Conservation (phyloP, 64 coral and sea anemone genomes). For the Stichodactyla helianthus region DNA sequence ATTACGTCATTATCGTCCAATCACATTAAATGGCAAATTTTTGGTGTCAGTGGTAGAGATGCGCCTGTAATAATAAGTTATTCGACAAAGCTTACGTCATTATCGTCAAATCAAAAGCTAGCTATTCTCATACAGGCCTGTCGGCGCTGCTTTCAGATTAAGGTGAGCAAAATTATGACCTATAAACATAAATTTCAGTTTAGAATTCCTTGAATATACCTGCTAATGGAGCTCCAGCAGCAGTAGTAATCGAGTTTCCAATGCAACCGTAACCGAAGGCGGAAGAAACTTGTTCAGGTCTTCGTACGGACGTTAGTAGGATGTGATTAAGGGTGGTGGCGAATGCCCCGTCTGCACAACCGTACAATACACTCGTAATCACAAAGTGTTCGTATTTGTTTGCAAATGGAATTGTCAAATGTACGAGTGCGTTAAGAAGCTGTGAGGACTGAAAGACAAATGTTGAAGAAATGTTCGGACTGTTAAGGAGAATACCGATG, state of each 20-base stretch:
- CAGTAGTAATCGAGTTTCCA: constrained; percentile 2
- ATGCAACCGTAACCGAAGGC: constrained; percentile 40
- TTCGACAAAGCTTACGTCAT: not conserved
- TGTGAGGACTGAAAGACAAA: constrained; percentile 17
- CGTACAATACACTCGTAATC: constrained; percentile 28
- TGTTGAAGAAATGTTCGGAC: constrained; percentile 2
- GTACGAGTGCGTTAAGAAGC: not conserved
- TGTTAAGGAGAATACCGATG: constrained; percentile 15
- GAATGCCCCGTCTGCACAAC: constrained; percentile 12
- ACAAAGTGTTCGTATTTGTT: constrained; percentile 33
- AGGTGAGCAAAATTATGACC: not conserved
- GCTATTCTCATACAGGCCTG: no score
- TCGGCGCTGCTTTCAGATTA: no score
- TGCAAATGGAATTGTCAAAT: not conserved
- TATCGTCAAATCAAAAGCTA: no score
- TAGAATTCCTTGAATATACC: constrained; percentile 12
- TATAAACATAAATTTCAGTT: not conserved
- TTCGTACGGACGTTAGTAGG: constrained; percentile 31
- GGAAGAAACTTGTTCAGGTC: constrained; percentile 4
- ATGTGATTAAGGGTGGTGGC: constrained; percentile 9
- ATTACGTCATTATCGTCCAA: no score
- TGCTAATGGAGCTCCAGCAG: constrained; percentile 31
- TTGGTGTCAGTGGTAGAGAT: no score
- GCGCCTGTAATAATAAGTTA: no score
- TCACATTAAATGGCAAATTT: no score